Conservation (phyloP, 1,140 invertebrate species). For the Zaprionus ghesquierei region DNA sequence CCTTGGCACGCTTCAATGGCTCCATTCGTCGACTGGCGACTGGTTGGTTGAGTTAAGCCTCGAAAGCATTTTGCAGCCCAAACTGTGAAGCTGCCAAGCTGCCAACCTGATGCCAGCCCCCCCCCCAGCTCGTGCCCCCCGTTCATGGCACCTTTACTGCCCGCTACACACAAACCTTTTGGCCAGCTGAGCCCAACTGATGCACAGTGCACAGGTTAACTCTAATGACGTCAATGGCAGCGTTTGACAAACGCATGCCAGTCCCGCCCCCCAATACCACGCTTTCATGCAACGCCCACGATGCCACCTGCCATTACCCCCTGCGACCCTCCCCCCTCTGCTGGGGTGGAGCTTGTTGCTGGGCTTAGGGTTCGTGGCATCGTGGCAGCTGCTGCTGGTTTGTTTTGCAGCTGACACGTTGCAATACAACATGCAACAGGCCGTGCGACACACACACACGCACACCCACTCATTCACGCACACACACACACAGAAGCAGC, state of each 20-base stretch:
- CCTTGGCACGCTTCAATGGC: slow-evolving; percentile 55
- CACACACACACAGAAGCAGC: slow-evolving; percentile 37
- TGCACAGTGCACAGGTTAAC: slow-evolving; percentile 46
- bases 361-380: not conserved
- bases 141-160: not conserved
- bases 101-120: not conserved
- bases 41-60: slow-evolving; percentile 42
- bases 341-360: not conserved
- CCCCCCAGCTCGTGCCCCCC: too few relatives aligned
- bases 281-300: not conserved
- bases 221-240: slow-evolving; percentile 69
- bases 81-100: not conserved
- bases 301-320: too few relatives aligned
- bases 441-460: slow-evolving; percentile 4
- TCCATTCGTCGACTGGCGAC: slow-evolving; percentile 26
- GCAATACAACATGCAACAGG: slow-evolving; percentile 67
- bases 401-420: slow-evolving; percentile 56
- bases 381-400: not conserved
- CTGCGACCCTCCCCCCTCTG: too few relatives aligned
- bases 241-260: slow-evolving; percentile 47
- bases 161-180: not conserved
- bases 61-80: slow-evolving; percentile 45
- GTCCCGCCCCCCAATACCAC: not conserved
- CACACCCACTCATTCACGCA: not conserved
- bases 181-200: slow-evolving; percentile 1